phyloP scores from a whole-genome alignment of 1,140 invertebrate genomes.

The Zaprionus ghesquierei region DNA sequence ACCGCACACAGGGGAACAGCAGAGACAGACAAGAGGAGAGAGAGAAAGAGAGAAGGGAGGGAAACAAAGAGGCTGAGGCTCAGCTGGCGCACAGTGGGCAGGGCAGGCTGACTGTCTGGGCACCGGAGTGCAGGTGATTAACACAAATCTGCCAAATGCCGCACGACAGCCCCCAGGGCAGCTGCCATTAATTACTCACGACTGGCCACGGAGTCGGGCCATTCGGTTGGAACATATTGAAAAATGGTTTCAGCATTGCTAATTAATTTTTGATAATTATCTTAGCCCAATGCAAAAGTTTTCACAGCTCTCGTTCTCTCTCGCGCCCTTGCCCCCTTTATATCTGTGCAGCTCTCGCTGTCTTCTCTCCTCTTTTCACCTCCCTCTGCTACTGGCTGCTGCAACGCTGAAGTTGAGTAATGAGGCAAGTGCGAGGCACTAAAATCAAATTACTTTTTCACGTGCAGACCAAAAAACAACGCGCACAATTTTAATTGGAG shows the following conservation, averaged over 20 bases:
- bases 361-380: neutral
- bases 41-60: neutral
- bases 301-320: neutral
- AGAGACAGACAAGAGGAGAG: neutral
- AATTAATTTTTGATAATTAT: conserved; percentile 70
- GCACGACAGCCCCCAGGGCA: conserved; percentile 8
- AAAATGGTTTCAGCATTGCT: conserved; percentile 54
- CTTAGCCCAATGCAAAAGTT: conserved; percentile 26
- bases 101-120: conserved; percentile 6
- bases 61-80: neutral
- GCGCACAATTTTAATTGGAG: conserved; percentile 54
- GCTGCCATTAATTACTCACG: conserved; percentile 56
- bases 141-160: conserved; percentile 41
- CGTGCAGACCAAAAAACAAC: conserved; percentile 21
- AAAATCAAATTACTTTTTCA: conserved; percentile 45
- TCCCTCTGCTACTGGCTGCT: neutral
- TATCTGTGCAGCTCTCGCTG: neutral
- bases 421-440: conserved; percentile 35
- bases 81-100: conserved; percentile 7
- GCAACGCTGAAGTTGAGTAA: conserved; percentile 50
- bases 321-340: neutral
- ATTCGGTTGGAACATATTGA: conserved; percentile 39
- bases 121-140: conserved; percentile 37
- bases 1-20: neutral
- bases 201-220: neutral